Conservation (phyloP, 2,797 vertebrate genomes). For the Girardinus metallicus region DNA sequence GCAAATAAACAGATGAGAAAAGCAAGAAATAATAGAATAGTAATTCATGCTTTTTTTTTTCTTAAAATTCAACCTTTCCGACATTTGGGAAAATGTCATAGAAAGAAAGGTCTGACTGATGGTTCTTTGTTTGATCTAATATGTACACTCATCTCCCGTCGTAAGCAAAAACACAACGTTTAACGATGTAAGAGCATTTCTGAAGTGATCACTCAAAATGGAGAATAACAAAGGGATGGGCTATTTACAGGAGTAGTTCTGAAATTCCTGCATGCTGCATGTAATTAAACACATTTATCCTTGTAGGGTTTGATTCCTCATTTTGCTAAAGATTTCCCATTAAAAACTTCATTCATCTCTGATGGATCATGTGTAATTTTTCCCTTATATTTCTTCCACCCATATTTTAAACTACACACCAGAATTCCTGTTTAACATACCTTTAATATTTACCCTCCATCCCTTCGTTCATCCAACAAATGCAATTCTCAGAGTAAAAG, state of each 20-base stretch:
- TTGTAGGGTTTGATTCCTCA: background rate
- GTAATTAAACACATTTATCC: slow-evolving; percentile 18
- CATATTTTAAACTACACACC: slow-evolving; percentile 16
- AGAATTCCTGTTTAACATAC: slow-evolving; percentile 9
- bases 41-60: slow-evolving; percentile 52
- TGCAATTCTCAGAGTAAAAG: background rate
- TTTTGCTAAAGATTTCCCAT: background rate
- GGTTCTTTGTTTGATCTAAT: slow-evolving; percentile 72
- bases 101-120: slow-evolving; percentile 70
- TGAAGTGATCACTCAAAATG: slow-evolving; percentile 69
- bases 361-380: slow-evolving; percentile 23
- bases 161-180: slow-evolving; percentile 24
- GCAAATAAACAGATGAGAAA: slow-evolving; percentile 77
- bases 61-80: slow-evolving; percentile 69
- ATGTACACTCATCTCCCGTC: slow-evolving; percentile 43
- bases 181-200: slow-evolving; percentile 59
- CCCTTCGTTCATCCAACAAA: background rate
- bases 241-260: slow-evolving; percentile 37
- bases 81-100: slow-evolving; percentile 83
- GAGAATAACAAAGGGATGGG: slow-evolving; percentile 80
- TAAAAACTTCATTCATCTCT: slow-evolving; percentile 8
- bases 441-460: slow-evolving; percentile 16
- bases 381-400: slow-evolving; percentile 16
- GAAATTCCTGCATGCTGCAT: slow-evolving; percentile 52
- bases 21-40: slow-evolving; percentile 64